phyloP scores from a whole-genome alignment of 2,888 invertebrate genomes.

The Drosophila setosimentum region DNA sequence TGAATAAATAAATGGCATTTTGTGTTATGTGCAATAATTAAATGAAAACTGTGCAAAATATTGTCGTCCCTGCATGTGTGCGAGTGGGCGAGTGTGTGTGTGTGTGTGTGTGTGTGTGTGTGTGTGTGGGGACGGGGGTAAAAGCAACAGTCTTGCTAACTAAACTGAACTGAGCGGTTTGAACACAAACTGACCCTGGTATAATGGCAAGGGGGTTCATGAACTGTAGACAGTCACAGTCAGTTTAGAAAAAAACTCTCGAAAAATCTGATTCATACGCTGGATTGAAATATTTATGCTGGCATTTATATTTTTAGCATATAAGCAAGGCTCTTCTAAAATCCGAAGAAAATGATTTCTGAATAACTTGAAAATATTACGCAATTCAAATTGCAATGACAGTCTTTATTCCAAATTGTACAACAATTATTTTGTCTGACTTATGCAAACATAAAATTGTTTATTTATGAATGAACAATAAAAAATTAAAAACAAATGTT shows the following conservation, averaged over 20 bases:
- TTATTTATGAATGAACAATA: not conserved
- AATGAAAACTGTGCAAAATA: constrained; percentile 77
- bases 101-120: constrained; percentile 3
- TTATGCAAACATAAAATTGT: not conserved
- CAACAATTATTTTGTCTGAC: not conserved
- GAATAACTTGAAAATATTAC: not conserved
- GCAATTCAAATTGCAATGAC: not conserved
- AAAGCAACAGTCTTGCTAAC: constrained; percentile 43
- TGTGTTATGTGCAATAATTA: constrained; percentile 77
- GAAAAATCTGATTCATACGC: constrained; percentile 31
- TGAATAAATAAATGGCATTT: constrained; percentile 77
- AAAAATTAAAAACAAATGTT: too few relatives aligned
- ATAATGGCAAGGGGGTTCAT: constrained; percentile 49
- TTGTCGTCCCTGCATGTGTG: constrained; percentile 34
- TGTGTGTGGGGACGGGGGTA: constrained; percentile 1
- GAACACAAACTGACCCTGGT: constrained; percentile 30
- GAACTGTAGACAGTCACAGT: constrained; percentile 58
- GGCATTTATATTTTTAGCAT: not conserved
- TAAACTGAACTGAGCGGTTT: constrained; percentile 19
- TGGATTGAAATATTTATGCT: constrained; percentile 10
- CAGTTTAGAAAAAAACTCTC: constrained; percentile 25
- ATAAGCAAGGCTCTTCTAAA: not conserved
- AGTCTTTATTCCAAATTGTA: not conserved
- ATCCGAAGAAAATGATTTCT: not conserved
- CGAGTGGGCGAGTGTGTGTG: not conserved